phyloP scores from a whole-genome alignment of 2,797 vertebrate genomes.

The Hylomyscus alleni region DNA sequence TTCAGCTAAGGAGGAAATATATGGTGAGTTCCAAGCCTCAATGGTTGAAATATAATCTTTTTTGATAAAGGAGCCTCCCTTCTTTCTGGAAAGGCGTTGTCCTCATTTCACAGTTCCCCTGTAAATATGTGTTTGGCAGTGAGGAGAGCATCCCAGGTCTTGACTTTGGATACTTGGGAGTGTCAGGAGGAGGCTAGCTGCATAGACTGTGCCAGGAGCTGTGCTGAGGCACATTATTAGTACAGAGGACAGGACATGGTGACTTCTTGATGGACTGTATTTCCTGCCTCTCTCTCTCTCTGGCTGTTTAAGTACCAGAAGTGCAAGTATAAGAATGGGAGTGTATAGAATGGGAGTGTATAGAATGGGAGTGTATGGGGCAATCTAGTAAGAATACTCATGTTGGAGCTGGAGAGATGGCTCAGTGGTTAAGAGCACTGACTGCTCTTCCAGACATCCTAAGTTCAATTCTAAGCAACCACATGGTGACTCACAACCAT shows the following conservation, averaged over 20 bases:
- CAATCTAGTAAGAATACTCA: background rate
- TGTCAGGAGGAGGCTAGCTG: background rate
- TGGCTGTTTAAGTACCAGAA: no score
- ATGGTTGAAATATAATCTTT: background rate
- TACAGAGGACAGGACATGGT: accelerated
- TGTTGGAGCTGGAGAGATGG: background rate
- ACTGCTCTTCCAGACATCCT: background rate
- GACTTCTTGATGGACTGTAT: background rate
- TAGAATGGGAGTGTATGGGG: background rate
- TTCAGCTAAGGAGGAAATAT: background rate
- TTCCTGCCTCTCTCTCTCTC: background rate
- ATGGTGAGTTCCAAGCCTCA: background rate
- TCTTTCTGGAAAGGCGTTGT: background rate
- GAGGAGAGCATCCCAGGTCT: no score
- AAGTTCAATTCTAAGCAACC: background rate
- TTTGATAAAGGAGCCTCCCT: background rate
- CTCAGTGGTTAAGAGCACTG: background rate
- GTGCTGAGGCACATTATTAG: background rate
- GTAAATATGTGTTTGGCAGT: background rate
- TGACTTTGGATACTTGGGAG: background rate
- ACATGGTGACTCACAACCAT: background rate
- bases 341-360: no score
- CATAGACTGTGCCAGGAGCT: accelerated
- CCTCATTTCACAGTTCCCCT: background rate
- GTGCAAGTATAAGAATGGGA: background rate